Percentiles rank a stretch among this genome's conserved stretches.
These are phyloP conservation scores for Motacilla tschutschensis DNA, from an alignment of 2,113 vertebrate genomes.

Conservation along the genomic window DNA sequence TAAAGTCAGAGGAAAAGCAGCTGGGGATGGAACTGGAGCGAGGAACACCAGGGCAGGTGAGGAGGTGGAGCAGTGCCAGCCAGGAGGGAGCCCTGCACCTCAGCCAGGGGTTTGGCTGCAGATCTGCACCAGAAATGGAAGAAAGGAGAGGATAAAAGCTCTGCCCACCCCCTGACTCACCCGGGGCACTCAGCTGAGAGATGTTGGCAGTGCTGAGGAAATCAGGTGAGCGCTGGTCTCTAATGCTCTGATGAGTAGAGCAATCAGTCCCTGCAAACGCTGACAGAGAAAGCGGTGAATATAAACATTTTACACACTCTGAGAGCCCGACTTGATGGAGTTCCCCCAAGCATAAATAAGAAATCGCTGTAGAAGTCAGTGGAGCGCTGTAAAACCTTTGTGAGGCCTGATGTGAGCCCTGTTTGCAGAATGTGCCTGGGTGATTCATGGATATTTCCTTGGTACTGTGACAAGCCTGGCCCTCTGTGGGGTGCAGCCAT, in stretches of 20 bases:
- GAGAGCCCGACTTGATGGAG: background rate
- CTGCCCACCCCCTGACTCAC: background rate
- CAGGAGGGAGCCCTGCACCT: background rate
- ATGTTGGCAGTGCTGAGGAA: background rate
- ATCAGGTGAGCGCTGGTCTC: background rate
- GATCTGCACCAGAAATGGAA: background rate
- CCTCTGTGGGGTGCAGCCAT: background rate
- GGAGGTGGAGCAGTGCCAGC: background rate
- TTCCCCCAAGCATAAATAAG: background rate
- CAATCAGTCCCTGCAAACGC: background rate
- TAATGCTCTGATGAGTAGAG: background rate
- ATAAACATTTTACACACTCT: background rate
- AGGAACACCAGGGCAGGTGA: background rate
- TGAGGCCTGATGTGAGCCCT: background rate
- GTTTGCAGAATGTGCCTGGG: background rate
- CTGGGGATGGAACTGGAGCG: background rate
- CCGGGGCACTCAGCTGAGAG: background rate
- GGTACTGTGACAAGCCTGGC: accelerated
- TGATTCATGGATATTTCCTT: background rate
- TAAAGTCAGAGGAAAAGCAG: background rate
- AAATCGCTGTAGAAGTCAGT: background rate
- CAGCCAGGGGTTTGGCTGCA: background rate
- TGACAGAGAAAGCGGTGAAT: background rate
- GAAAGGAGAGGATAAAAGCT: background rate
- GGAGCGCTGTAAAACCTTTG: background rate